Base-by-base conservation (phyloP, 1,140 invertebrate genomes). In the Medauroidea extradentata region DNA sequence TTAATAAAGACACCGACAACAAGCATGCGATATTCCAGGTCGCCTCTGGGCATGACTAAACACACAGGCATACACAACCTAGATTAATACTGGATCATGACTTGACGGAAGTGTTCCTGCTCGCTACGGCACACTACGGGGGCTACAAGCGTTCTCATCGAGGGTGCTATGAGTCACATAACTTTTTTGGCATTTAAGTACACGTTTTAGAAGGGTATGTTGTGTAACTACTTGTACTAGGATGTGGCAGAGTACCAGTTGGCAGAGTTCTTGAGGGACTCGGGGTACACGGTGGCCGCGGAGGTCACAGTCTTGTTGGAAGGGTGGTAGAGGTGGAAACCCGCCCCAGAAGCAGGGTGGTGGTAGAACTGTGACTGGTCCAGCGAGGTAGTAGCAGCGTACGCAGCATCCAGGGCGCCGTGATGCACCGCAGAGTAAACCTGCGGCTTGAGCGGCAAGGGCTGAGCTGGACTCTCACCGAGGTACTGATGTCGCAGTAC, bases 291-390 rank as follows among this genome's bases (percentile, higher is more conserved):
- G 7, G 82, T 76, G 51, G 78, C 67, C 63, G 74, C 66, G 69
- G 82, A 71, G 59, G 82, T 65, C 63, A 79, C 70, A 65, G 84
- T 79, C 74, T 83, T 83, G 68, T 83, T 85, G 46, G 83, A 81
- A 4, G 88, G 86, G 74, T 94, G 91, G 72, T 94, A 94, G 4
- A 94, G 78, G 75, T 94, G 91, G 73, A 94, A 94, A 14, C 91
- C 88, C 9, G 90, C 86, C 58, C 86, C 82, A 49, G 83, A 79
- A 56, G 86, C 67, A 21, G 80, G 74, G 67, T 86, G 84, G 65
- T 86, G 87, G 75, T 93, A 94, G 67, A 93, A 91, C 70, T 93
- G 91, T 11, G 89, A 84, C 72, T 93, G 89, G 67, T 91, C 87
- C 63, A 84, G 63, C 55, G 77, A 63, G 51, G 74, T 70, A 3